Base-by-base conservation (phyloP, 2,888 invertebrate genomes). In the Dryocosmus kuriphilus region DNA sequence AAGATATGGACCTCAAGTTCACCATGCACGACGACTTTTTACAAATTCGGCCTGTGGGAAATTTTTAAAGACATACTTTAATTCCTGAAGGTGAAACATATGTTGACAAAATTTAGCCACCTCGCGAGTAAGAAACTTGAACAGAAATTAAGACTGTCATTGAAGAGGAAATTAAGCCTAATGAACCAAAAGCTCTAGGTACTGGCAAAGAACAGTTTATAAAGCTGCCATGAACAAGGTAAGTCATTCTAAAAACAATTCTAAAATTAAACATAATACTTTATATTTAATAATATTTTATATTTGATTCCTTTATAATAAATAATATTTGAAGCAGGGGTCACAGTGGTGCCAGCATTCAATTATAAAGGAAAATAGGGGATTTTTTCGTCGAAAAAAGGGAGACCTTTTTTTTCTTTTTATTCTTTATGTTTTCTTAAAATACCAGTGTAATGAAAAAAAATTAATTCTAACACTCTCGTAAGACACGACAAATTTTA, bases 141-240 rank as follows among this genome's bases (percentile, higher is more conserved):
- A 86, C 95, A 96, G 87, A 96, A 96, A 89, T 93, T 96, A 73
- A 95, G 35, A 92, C 93, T 0, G 93, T 96, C 85, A 93, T 96
- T 57, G 95, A 96, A 82, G 95, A 95, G 83, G 94, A 95, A 0
- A 84, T 83, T 8, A 6, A 65, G 16, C 79, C 83, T 0, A 92
- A 93, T n/a, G 96, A 96, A 84, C 94, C 95, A 0, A 94, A 94
- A 84, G 95, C 96, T 0, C 96, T 96, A 89, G 93, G 92, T n/a
- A 76, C 94, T 97, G 79, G 96, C 96, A 24, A 97, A 97, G 91
- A 94, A 95, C 38, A n/a, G 92, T 98, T 81, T 98, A 97, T 93
- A 94, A 94, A 86, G 95, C 97, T 75, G 98, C 98, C 92, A 96
- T n/a, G 95, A 97, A 98, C 90, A 95, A 92, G 94, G 97, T 97